Evolutionary conservation across 37 sponge, comb jelly and placozoan species (phyloP).

Genomic region (Agelas oroides): DNA sequence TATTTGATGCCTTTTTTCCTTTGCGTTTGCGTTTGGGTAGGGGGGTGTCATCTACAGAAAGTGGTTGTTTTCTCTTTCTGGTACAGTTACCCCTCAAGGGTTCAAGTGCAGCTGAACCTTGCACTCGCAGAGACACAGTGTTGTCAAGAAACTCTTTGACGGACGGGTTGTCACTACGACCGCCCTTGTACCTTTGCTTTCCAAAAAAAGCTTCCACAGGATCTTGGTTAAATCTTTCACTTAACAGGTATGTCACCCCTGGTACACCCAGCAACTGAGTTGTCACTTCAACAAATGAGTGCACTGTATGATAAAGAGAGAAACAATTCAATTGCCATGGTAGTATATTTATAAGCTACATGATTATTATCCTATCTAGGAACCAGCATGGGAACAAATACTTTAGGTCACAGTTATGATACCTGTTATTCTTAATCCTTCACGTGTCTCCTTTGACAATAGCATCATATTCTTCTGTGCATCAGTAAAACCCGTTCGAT

Average conservation of each 20-base stretch:
- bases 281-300: slow-evolving; percentile 40
- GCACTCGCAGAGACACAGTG: slow-evolving; percentile 20
- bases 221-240: slow-evolving; percentile 38
- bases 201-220: slow-evolving; percentile 36
- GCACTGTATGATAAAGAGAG: slow-evolving; percentile 18
- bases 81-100: slow-evolving; percentile 37
- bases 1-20: neutral
- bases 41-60: slow-evolving; percentile 1
- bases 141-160: slow-evolving; percentile 8
- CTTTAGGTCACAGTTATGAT: no score
- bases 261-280: neutral
- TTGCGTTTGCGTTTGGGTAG: neutral
- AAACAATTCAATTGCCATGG: neutral
- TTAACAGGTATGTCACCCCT: slow-evolving; percentile 15
- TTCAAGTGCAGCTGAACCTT: slow-evolving; percentile 35
- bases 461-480: neutral
- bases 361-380: neutral
- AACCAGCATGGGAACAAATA: no score
- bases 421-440: slow-evolving; percentile 25
- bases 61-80: neutral
- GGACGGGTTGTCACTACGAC: slow-evolving; percentile 37
- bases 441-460: neutral
- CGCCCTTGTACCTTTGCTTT: slow-evolving; percentile 35
- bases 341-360: neutral
- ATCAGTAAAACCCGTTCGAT: neutral